Evolutionary conservation across 2,797 vertebrate species (phyloP).

Genomic region (Natrix natrix): DNA sequence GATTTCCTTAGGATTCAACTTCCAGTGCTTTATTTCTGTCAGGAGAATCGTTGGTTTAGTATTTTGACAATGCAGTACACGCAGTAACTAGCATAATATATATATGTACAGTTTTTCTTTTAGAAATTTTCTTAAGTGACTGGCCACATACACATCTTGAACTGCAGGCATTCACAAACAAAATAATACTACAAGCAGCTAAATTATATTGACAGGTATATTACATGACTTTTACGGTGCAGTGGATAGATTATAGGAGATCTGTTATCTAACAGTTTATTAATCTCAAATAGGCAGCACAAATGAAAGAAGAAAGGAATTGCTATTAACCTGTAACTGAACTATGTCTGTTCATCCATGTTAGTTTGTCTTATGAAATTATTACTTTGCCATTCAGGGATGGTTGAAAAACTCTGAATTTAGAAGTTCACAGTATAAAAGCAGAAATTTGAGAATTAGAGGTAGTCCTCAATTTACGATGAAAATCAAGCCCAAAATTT

Average conservation of each 20-base stretch:
- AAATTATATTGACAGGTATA: not conserved
- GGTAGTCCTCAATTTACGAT: not conserved
- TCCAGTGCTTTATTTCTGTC: not conserved
- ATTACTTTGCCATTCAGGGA: not conserved
- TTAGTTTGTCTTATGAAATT: not conserved
- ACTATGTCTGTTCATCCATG: not conserved
- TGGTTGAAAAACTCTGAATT: not conserved
- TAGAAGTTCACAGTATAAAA: not conserved
- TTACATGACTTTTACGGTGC: not conserved
- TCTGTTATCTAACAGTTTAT: not conserved
- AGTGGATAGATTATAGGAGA: not conserved
- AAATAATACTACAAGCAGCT: not conserved
- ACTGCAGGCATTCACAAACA: not conserved
- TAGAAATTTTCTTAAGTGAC: not conserved
- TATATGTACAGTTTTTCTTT: not conserved
- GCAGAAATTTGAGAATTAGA: not conserved
- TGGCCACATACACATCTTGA: not conserved
- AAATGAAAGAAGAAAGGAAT: not conserved
- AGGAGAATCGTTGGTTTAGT: not conserved
- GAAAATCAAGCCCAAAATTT: not conserved
- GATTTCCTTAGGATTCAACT: not conserved
- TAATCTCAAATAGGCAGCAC: not conserved
- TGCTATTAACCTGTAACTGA: not conserved
- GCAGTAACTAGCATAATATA: not conserved
- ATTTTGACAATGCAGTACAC: not conserved